These are phyloP conservation scores for Mastigias papua DNA, from an alignment of 30 jellyfish, hydroid and myxozoan genomes.

Conservation along the genomic window DNA sequence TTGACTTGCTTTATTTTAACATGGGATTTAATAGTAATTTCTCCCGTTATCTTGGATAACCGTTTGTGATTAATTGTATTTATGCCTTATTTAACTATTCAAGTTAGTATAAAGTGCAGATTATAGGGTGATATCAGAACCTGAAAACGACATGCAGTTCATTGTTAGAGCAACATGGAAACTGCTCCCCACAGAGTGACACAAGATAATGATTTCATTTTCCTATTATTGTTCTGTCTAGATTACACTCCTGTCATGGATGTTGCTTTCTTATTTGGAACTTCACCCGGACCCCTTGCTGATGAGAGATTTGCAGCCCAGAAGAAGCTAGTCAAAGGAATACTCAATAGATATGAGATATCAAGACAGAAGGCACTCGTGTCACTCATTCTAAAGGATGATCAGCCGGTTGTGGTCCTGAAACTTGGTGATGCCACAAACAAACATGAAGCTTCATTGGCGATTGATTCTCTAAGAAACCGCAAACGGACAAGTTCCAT, in stretches of 20 bases:
- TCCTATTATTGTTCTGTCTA: not conserved
- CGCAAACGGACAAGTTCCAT: slow-evolving; percentile 18
- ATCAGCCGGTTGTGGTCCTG: slow-evolving; percentile 22
- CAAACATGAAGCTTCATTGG: slow-evolving; percentile 1
- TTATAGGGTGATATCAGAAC: no score
- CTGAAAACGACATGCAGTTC: no score
- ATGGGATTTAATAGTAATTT: no score
- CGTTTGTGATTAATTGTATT: no score
- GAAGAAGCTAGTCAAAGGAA: slow-evolving; percentile 22
- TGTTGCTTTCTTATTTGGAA: slow-evolving; percentile 59
- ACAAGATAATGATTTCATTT: no score
- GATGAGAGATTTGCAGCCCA: slow-evolving; percentile 53
- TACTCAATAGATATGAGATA: slow-evolving; percentile 43
- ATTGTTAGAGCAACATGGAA: no score
- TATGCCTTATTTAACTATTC: no score
- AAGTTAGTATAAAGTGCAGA: no score
- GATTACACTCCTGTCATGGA: slow-evolving; percentile 41
- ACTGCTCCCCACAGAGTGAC: no score
- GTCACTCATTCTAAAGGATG: slow-evolving; percentile 55
- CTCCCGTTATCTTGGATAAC: no score
- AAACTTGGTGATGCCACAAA: slow-evolving; percentile 43
- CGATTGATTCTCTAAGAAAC: slow-evolving; percentile 10
- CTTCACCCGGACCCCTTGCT: slow-evolving; percentile 47
- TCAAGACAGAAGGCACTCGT: slow-evolving; percentile 38
- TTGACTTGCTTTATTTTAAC: no score